These are phyloP conservation scores for Enchytraeus crypticus DNA, from an alignment of 2,888 invertebrate genomes.

Conservation along the genomic window DNA sequence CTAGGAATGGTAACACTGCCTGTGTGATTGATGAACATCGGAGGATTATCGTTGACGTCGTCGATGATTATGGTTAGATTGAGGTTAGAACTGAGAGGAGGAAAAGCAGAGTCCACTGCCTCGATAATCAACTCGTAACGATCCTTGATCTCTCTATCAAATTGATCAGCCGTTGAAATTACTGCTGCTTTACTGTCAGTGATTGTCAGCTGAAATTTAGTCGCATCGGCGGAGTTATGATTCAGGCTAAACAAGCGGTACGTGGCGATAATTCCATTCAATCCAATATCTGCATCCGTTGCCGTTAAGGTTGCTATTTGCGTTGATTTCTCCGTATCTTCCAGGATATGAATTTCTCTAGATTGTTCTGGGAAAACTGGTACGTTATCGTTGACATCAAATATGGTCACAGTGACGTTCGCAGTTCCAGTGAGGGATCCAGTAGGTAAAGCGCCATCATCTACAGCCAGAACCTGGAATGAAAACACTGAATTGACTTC, in stretches of 20 bases:
- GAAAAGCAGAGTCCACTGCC: not conserved
- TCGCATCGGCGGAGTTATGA: not conserved
- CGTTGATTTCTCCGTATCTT: constrained; percentile 3
- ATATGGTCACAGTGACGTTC: constrained; percentile 1
- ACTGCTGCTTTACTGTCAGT: not conserved
- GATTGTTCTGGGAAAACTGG: constrained; percentile 2
- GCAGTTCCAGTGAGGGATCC: constrained; percentile 6
- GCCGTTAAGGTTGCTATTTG: constrained; percentile 1
- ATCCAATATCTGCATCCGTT: constrained; percentile 7
- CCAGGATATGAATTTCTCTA: not conserved
- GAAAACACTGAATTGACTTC: not conserved
- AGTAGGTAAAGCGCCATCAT: constrained; percentile 11
- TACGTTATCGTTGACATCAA: constrained; percentile 13
- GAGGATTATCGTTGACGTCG: constrained; percentile 10
- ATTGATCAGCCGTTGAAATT: not conserved
- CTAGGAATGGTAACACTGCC: constrained; percentile 3
- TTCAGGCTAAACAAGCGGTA: not conserved
- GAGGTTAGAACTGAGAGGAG: constrained; percentile 1
- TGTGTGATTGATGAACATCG: not conserved
- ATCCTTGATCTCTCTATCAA: not conserved
- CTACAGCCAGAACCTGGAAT: constrained; percentile 3
- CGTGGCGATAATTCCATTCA: constrained; percentile 1
- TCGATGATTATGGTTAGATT: not conserved
- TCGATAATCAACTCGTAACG: not conserved
- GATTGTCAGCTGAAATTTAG: not conserved